Evolutionary conservation across 2,888 invertebrate genomes (phyloP).

Genomic region (Drosophila paranaensis): DNA sequence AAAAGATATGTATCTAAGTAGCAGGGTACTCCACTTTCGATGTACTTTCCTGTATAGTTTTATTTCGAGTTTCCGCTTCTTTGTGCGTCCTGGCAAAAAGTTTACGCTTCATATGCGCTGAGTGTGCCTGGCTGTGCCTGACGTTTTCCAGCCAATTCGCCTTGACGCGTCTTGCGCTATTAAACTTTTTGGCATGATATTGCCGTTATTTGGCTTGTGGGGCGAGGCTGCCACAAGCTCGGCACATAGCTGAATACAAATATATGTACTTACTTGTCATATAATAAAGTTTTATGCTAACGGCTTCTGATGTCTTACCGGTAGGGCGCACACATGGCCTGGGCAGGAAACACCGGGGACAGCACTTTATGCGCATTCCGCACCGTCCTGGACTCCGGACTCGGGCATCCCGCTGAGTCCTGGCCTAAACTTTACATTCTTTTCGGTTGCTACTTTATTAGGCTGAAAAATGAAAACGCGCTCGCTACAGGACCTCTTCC

Average conservation of each 20-base stretch:
- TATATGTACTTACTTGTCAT: conserved; percentile 74
- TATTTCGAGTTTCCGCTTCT: conserved; percentile 35
- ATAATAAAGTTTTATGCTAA: conserved; percentile 78
- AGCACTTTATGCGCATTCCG: conserved; percentile 59
- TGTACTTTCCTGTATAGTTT: conserved; percentile 15
- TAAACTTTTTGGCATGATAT: conserved; percentile 75
- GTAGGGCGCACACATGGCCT: conserved; percentile 58
- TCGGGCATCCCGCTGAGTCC: conserved; percentile 45
- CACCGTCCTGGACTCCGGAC: conserved; percentile 20
- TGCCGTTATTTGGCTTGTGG: conserved; percentile 60
- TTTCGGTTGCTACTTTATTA: conserved; percentile 68
- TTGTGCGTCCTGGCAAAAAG: conserved; percentile 36
- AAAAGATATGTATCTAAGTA: neutral
- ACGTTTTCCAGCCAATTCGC: conserved; percentile 74
- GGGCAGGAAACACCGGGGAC: conserved; percentile 34
- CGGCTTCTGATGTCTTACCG: conserved; percentile 69
- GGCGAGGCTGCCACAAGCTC: conserved; percentile 18
- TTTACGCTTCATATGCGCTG: conserved; percentile 68
- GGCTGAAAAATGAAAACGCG: conserved; percentile 71
- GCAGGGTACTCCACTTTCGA: conserved; percentile 34
- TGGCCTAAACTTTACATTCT: conserved; percentile 50
- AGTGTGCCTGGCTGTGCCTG: conserved; percentile 54
- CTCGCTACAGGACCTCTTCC: conserved; percentile 26
- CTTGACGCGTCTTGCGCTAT: conserved; percentile 73
- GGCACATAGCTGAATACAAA: conserved; percentile 54